Evolutionary conservation across 2,888 invertebrate genomes (phyloP), one percentile per base, ranked within the genome.

Genomic region (Nephrotoma appendiculata): DNA sequence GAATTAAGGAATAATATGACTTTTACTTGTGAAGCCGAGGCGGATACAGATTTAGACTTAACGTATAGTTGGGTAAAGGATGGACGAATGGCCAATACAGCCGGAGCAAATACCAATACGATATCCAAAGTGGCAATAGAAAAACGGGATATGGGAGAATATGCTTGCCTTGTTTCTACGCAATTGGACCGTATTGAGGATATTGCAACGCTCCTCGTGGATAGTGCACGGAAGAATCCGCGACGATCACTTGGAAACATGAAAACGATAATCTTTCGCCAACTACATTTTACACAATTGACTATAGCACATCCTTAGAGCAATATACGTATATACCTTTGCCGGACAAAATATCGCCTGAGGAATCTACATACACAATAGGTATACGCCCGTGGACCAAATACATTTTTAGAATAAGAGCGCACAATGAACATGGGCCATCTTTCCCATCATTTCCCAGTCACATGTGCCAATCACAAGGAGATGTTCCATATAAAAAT

Each of bases 261-360:
- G 96, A 96, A 93, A 98, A 98, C 87, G 98, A 98, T 91, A 98
- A 99, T 92, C 95, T 98, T 88, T 96, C 99, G 0, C 97, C 98
- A 9, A 97, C 99, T 90, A 94, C 98, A 86, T 95, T 96, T 89
- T 99, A 95, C 91, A 95, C 95, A 87, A 95, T 99, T 87, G 97
- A 99, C 91, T 97, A 96, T 92, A 99, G 98, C 91, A 99, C 98
- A 0, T 95, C 95, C 86, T 98, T 98, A 1, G 19, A 19, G 1
- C 19, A 19, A 19, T 19, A 19, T 19, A 19, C 0, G 19, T 19
- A 19, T 19, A 19, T 19, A 19, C 1, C 19, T 19, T 19, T 19
- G 19, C 1, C 19, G 1, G 19, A 1, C 19, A 19, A 19, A 19
- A 19, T 19, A 19, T 19, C 19, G 1, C 19, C 19, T 19, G 19